These are phyloP conservation scores for Pseudococcus jackbeardsleyi DNA, from an alignment of 2,888 invertebrate genomes.

Conservation along the genomic window DNA sequence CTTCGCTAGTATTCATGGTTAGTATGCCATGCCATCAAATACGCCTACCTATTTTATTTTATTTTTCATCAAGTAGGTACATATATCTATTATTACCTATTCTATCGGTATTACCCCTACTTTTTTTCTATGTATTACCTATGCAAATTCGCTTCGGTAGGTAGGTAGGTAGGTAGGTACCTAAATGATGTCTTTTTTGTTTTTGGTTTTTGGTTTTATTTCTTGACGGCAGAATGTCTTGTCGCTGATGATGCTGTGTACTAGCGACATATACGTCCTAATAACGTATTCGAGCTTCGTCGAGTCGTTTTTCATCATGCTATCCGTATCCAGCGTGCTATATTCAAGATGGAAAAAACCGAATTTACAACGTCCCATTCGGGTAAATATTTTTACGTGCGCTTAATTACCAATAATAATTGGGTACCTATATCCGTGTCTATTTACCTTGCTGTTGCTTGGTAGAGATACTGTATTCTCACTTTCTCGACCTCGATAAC, in stretches of 20 bases:
- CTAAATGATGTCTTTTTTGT: too few species aligned
- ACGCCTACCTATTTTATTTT: too few species aligned
- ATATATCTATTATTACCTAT: too few species aligned
- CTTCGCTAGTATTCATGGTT: constrained; percentile 87
- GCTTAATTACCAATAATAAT: background rate
- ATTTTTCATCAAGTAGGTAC: too few species aligned
- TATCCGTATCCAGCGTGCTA: constrained; percentile 87
- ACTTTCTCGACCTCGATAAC: too few species aligned
- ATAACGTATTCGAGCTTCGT: constrained; percentile 94
- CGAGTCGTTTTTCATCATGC: constrained; percentile 91
- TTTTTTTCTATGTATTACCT: too few species aligned
- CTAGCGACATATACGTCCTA: constrained; percentile 85
- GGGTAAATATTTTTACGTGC: constrained; percentile 72
- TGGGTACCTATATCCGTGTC: background rate
- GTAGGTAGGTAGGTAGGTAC: too few species aligned
- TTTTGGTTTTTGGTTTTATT: too few species aligned
- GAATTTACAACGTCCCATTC: constrained; percentile 85
- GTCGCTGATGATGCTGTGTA: constrained; percentile 86
- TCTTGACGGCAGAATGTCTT: constrained; percentile 79
- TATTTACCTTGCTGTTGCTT: too few species aligned
- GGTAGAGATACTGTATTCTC: too few species aligned
- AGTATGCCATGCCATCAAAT: constrained; percentile 68
- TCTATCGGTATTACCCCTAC: too few species aligned
- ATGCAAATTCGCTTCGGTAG: too few species aligned
- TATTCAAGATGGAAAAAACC: constrained; percentile 87